These are phyloP conservation scores for Vulpes ferrilata DNA, from an alignment of 2,113 vertebrate genomes.

Conservation along the genomic window DNA sequence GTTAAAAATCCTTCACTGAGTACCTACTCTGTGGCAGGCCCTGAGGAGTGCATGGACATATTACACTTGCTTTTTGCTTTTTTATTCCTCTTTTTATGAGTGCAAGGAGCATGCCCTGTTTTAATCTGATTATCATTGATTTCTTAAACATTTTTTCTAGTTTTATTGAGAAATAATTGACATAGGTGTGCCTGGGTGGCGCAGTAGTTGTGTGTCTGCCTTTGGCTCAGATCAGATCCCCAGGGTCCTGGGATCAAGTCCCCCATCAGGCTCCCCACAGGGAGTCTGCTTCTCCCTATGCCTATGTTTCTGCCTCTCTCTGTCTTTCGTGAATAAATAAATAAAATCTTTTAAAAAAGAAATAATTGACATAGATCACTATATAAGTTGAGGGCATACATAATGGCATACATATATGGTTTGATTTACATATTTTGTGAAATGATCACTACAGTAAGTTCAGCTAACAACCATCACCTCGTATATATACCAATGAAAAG, in stretches of 20 bases:
- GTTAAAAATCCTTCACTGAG: slow-evolving; percentile 30
- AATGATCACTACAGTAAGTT: background rate
- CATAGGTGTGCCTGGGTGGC: background rate
- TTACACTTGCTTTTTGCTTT: background rate
- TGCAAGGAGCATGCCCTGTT: background rate
- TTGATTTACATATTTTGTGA: background rate
- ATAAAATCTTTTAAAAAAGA: background rate
- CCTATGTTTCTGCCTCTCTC: no score
- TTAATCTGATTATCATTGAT: background rate
- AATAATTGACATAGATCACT: background rate
- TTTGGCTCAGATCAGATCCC: no score
- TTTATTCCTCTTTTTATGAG: background rate
- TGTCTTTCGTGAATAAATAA: no score
- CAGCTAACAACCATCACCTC: background rate
- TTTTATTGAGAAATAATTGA: background rate
- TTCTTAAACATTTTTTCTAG: background rate
- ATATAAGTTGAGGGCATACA: background rate
- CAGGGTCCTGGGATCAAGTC: no score
- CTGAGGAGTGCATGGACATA: background rate
- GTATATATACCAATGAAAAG: background rate
- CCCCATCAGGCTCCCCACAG: no score
- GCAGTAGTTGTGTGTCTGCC: no score
- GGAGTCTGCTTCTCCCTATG: no score
- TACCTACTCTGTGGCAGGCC: background rate
- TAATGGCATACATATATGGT: background rate